Percentiles rank a stretch among this genome's conserved stretches.
Conservation (phyloP, 1,140 invertebrate species). For the Sminthurides bifidus region DNA sequence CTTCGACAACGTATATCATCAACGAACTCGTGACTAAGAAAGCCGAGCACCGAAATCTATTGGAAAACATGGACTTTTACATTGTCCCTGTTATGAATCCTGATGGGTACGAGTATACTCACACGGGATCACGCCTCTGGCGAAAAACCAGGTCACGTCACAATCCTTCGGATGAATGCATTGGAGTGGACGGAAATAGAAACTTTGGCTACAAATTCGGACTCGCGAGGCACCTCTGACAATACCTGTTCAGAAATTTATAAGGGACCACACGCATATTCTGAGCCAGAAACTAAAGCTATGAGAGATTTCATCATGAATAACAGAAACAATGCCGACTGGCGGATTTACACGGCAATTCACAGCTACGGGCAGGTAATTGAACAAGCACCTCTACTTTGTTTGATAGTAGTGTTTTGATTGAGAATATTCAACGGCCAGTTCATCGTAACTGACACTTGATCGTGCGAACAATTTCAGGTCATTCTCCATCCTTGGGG, state of each 20-base stretch:
- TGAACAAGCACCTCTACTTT: no score
- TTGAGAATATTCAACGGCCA: no score
- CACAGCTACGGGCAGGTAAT: constrained; percentile 18
- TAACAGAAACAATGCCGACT: background rate
- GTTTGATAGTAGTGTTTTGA: no score
- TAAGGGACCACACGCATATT: constrained; percentile 7
- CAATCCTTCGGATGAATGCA: background rate
- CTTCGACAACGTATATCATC: constrained; percentile 43
- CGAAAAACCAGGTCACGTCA: constrained; percentile 16
- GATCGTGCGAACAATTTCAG: no score
- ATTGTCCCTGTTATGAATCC: constrained; percentile 22
- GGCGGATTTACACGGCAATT: constrained; percentile 6
- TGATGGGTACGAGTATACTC: constrained; percentile 54
- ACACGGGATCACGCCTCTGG: constrained; percentile 45
- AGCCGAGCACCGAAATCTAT: constrained; percentile 22
- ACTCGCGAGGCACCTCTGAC: background rate
- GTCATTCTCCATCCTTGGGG: no score
- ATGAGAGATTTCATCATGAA: constrained; percentile 13
- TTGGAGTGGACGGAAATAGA: constrained; percentile 19
- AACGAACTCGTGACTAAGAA: constrained; percentile 40
- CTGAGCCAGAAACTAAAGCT: constrained; percentile 12
- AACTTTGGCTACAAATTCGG: constrained; percentile 15
- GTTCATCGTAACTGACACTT: no score
- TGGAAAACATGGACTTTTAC: constrained; percentile 19
- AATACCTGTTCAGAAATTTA: constrained; percentile 9